Conservation (phyloP, 2,113 vertebrate genomes). For the Cyprinodon brontotheroides region DNA sequence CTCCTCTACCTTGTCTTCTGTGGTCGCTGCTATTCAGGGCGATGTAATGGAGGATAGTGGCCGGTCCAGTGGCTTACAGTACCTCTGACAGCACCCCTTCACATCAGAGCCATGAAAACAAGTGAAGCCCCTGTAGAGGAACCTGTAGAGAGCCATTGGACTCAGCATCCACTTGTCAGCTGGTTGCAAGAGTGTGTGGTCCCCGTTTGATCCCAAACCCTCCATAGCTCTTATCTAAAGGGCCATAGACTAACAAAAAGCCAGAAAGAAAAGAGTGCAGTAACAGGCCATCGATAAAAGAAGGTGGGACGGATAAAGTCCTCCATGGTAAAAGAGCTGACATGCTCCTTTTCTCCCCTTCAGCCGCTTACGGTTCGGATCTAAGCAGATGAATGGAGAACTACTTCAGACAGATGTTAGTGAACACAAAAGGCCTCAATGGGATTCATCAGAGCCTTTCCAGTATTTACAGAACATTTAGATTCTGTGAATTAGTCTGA, state of each 20-base stretch:
- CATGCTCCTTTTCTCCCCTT: conserved; percentile 29
- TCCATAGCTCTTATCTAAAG: conserved; percentile 40
- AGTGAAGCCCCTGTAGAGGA: conserved; percentile 63
- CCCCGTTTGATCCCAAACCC: conserved; percentile 25
- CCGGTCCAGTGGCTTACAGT: conserved; percentile 60
- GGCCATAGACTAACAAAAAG: conserved; percentile 28
- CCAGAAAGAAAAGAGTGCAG: conserved; percentile 24
- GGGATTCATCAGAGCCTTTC: conserved; percentile 41
- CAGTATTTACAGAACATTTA: conserved; percentile 63
- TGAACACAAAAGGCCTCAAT: conserved; percentile 36
- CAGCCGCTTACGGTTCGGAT: conserved; percentile 7
- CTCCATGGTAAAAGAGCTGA: conserved; percentile 21
- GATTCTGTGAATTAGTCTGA: conserved; percentile 59
- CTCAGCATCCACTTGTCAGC: conserved; percentile 54
- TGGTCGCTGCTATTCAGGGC: conserved; percentile 36
- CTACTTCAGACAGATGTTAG: conserved; percentile 56
- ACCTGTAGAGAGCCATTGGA: conserved; percentile 72
- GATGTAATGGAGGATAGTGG: conserved; percentile 69
- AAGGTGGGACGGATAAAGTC: conserved; percentile 27
- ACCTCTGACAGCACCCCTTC: conserved; percentile 47
- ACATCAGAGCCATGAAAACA: conserved; percentile 62
- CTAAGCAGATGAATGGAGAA: conserved; percentile 47
- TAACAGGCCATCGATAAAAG: conserved; percentile 49
- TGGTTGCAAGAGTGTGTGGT: conserved; percentile 62
- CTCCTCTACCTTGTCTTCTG: conserved; percentile 36